phyloP scores from a whole-genome alignment of 2,113 vertebrate species.

The Labrus mixtus region DNA sequence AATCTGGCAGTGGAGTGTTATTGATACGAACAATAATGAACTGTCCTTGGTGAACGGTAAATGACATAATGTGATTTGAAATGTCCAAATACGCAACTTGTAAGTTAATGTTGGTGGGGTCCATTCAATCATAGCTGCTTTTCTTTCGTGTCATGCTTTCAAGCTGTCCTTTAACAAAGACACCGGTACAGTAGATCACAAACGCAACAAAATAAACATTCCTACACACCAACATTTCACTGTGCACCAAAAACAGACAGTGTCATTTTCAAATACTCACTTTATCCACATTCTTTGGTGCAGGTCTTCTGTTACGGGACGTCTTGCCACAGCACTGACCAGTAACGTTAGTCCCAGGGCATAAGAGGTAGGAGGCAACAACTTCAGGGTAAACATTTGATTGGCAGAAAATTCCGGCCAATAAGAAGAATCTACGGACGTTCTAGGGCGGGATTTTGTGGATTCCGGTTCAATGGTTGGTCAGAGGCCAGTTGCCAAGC shows the following conservation, averaged over 20 bases:
- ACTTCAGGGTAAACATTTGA: slow-evolving; percentile 66
- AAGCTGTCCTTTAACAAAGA: slow-evolving; percentile 64
- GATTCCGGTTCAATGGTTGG: slow-evolving; percentile 34
- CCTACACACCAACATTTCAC: slow-evolving; percentile 1
- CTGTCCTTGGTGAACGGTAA: not conserved
- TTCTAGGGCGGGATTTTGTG: not conserved
- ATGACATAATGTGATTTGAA: not conserved
- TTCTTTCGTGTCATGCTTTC: slow-evolving; percentile 38
- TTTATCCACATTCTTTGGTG: slow-evolving; percentile 76
- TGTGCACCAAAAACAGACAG: not conserved
- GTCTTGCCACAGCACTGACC: slow-evolving; percentile 55
- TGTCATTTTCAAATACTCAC: slow-evolving; percentile 78
- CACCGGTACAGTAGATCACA: slow-evolving; percentile 7
- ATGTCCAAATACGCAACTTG: slow-evolving; percentile 1
- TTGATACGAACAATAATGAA: not conserved
- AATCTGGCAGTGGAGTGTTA: not conserved
- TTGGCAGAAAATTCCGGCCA: slow-evolving; percentile 50
- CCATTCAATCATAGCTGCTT: slow-evolving; percentile 69
- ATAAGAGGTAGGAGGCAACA: slow-evolving; percentile 49
- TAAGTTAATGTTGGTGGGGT: slow-evolving; percentile 8
- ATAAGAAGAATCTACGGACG: not conserved
- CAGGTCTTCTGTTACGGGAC: slow-evolving; percentile 50
- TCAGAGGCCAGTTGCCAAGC: not conserved
- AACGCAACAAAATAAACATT: not conserved
- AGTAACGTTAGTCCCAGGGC: slow-evolving; percentile 44